phyloP scores from a whole-genome alignment of 2,113 vertebrate genomes.

The cat (Felis catus) region F.catus_Fca126_mat1.0 CM031412.1:2622001-2622500 shows the following conservation, averaged over 20 bases:
- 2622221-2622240: not conserved
- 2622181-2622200: not conserved
- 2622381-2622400: not conserved
- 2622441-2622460: not conserved
- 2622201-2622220: not conserved
- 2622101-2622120: not conserved
- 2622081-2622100: not conserved
- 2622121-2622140: accelerated
- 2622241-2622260: not conserved
- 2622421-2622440: not conserved
- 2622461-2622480: not conserved
- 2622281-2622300: not conserved
- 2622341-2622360: not conserved
- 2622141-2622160: not conserved
- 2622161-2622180: too few relatives aligned
- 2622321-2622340: not conserved
- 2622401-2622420: not conserved
- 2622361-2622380: not conserved
- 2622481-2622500: not conserved
- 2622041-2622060: not conserved
- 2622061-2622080: not conserved
- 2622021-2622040: not conserved
- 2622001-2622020: not conserved
- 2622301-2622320: not conserved
- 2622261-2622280: not conserved